phyloP scores from a whole-genome alignment of 2,888 invertebrate species.

The Uloborus plumipes region DNA sequence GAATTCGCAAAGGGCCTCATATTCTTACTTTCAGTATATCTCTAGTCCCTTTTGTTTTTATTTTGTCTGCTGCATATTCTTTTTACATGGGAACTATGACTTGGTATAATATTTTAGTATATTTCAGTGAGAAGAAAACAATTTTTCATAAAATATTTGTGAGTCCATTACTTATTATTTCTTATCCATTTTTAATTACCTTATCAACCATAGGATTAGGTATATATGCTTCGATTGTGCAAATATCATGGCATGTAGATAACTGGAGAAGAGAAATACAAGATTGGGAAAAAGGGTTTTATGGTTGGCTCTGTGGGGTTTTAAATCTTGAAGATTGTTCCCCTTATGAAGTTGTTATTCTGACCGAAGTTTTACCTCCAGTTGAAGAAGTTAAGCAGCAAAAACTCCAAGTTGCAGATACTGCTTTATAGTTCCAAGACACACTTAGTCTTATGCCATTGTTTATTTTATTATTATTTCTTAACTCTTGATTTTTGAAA shows the following conservation, averaged over 20 bases:
- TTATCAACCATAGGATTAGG: conserved; percentile 79
- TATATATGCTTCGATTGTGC: conserved; percentile 78
- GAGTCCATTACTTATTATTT: conserved; percentile 79
- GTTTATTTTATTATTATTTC: neutral
- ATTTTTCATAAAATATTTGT: conserved; percentile 77
- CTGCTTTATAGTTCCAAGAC: conserved; percentile 44
- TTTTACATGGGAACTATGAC: conserved; percentile 83
- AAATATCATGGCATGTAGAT: conserved; percentile 79
- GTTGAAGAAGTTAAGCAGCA: conserved; percentile 39
- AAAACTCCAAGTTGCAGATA: conserved; percentile 60
- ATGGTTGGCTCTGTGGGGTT: conserved; percentile 81
- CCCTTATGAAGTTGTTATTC: conserved; percentile 80
- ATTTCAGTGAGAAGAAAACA: conserved; percentile 79
- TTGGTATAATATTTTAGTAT: conserved; percentile 83
- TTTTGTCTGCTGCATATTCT: conserved; percentile 78
- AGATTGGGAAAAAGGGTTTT: conserved; percentile 84
- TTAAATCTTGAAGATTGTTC: conserved; percentile 80
- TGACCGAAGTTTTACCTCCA: conserved; percentile 66
- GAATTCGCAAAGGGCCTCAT: conserved; percentile 77
- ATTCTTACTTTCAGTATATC: conserved; percentile 78
- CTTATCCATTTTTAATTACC: conserved; percentile 80
- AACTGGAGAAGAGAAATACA: conserved; percentile 81
- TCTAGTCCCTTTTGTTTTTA: conserved; percentile 78
- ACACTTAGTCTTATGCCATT: neutral
- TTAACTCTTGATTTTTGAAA: neutral